These are phyloP conservation scores for Pseudochromis fuscus DNA, from an alignment of 2,797 vertebrate species.

Conservation along the genomic window DNA sequence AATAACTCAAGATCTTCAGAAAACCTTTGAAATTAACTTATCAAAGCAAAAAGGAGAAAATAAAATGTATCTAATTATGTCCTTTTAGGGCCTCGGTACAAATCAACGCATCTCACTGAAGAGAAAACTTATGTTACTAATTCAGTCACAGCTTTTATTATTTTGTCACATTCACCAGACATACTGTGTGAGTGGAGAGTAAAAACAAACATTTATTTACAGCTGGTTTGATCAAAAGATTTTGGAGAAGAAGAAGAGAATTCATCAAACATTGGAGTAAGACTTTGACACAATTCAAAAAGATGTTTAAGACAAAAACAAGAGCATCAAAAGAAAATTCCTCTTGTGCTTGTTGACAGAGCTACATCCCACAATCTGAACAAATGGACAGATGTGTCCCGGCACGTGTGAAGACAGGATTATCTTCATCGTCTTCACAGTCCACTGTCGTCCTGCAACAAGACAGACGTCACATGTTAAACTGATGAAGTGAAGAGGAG, in stretches of 20 bases:
- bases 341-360: neutral
- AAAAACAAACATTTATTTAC: conserved; percentile 2
- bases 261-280: conserved; percentile 19
- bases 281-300: too few relatives aligned
- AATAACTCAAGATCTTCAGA: too few relatives aligned
- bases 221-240: neutral
- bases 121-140: neutral
- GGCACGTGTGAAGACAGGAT: neutral
- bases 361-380: neutral
- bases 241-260: neutral
- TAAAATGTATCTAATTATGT: too few relatives aligned
- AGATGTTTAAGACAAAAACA: neutral
- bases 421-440: conserved; percentile 63
- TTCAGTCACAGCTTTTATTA: neutral
- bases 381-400: neutral
- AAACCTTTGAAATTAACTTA: too few relatives aligned
- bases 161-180: neutral
- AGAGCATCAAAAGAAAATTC: neutral
- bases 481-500: too few relatives aligned
- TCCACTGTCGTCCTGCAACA: conserved; percentile 79
- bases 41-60: too few relatives aligned
- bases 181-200: neutral
- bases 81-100: too few relatives aligned
- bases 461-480: conserved; percentile 50
- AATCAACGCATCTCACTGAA: neutral